A percentile compares a stretch with the other conserved stretches of the same genome.
Conservation (phyloP, 2,888 invertebrate species). For the Ditula angustiorana region DNA sequence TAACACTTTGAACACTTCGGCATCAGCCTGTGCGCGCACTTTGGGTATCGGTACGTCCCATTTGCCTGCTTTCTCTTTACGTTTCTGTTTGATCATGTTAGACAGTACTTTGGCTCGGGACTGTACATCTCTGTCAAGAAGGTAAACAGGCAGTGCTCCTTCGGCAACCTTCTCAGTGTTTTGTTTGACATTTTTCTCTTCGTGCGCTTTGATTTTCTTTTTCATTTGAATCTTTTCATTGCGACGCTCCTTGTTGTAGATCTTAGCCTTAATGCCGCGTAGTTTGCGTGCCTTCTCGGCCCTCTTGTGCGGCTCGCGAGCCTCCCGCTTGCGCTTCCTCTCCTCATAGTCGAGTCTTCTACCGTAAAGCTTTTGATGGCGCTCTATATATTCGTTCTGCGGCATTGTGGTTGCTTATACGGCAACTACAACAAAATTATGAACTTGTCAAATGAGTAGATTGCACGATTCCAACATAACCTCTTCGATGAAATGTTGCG, state of each 20-base stretch:
- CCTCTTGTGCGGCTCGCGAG: slow-evolving; percentile 96
- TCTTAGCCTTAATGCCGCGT: slow-evolving; percentile 98
- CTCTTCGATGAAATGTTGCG: slow-evolving; percentile 48
- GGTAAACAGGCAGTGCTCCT: slow-evolving; percentile 97
- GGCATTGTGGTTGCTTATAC: slow-evolving; percentile 91
- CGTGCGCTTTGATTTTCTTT: slow-evolving; percentile 98
- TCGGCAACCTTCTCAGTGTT: slow-evolving; percentile 94
- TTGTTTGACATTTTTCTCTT: slow-evolving; percentile 96
- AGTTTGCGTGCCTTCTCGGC: slow-evolving; percentile 96
- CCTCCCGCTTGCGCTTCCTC: slow-evolving; percentile 97
- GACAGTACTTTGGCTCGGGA: slow-evolving; percentile 97
- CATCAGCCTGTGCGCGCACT: slow-evolving; percentile 97
- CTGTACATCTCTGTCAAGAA: slow-evolving; percentile 98
- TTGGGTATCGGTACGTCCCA: slow-evolving; percentile 99
- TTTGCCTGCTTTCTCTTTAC: slow-evolving; percentile 99
- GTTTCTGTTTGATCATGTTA: slow-evolving; percentile 99
- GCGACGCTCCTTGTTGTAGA: slow-evolving; percentile 98
- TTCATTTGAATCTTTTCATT: slow-evolving; percentile 99
- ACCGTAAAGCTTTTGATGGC: slow-evolving; percentile 98
- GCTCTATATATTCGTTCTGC: slow-evolving; percentile 99
- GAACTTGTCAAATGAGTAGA: slow-evolving; percentile 58
- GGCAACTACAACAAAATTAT: slow-evolving; percentile 84
- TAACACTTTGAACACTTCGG: slow-evolving; percentile 97
- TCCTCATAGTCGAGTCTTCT: slow-evolving; percentile 99
- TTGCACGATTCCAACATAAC: slow-evolving; percentile 51